phyloP scores from a whole-genome alignment of 2,113 vertebrate genomes.

The Lonchura striata region DNA sequence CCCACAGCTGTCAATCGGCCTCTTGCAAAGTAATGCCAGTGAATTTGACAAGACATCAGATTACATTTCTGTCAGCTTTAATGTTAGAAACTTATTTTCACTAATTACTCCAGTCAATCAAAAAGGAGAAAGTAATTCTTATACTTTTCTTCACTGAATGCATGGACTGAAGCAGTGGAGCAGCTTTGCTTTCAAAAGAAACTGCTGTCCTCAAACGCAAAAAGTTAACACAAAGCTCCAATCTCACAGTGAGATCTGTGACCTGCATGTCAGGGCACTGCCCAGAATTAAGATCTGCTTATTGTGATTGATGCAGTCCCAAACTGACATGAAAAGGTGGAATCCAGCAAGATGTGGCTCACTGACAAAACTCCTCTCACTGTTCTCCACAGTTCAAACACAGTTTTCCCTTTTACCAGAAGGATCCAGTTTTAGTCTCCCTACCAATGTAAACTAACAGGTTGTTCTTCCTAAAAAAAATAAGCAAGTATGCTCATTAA shows the following conservation, averaged over 20 bases:
- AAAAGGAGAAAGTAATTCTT: not conserved
- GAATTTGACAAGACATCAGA: not conserved
- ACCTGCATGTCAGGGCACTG: not conserved
- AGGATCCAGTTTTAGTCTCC: not conserved
- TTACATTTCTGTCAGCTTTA: not conserved
- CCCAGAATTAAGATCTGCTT: not conserved
- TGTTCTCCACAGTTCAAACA: not conserved
- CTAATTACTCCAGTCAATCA: not conserved
- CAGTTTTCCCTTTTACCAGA: not conserved
- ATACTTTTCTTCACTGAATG: not conserved
- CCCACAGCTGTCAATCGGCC: not conserved
- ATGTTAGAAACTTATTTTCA: not conserved
- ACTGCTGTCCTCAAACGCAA: not conserved
- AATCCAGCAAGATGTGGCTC: not conserved
- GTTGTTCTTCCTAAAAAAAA: not conserved
- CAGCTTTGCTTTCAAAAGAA: not conserved
- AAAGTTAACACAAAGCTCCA: not conserved
- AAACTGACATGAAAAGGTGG: not conserved
- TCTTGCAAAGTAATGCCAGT: not conserved
- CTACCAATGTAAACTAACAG: not conserved
- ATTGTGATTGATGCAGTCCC: not conserved
- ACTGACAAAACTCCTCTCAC: not conserved
- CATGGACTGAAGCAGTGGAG: rapidly evolving
- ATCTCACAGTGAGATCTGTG: not conserved
- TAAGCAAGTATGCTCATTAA: not conserved